phyloP scores from a whole-genome alignment of 2,113 vertebrate genomes.

The Hypocryptadius cinnamomeus region DNA sequence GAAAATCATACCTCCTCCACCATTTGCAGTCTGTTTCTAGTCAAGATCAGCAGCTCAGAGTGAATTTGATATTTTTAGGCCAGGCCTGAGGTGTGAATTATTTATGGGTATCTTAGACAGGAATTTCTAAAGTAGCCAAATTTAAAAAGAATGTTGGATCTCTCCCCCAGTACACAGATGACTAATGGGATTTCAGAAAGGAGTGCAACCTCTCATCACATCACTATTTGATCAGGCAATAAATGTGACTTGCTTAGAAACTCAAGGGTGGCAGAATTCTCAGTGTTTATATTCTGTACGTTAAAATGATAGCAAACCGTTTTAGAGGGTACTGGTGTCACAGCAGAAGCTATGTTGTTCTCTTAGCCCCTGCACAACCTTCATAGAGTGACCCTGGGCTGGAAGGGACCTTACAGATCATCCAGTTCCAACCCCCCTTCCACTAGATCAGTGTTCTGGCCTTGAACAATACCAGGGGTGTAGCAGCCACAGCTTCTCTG shows the following conservation, averaged over 20 bases:
- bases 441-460: neutral
- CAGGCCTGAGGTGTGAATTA: neutral
- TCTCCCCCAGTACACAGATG: neutral
- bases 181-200: slow-evolving; percentile 57
- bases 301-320: slow-evolving; percentile 16
- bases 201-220: slow-evolving; percentile 29
- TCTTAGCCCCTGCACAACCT: neutral
- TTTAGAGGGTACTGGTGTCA: neutral
- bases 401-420: neutral
- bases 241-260: slow-evolving; percentile 27
- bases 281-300: neutral
- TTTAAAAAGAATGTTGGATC: slow-evolving; percentile 16
- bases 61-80: neutral
- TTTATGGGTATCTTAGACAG: neutral
- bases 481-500: neutral
- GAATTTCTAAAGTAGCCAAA: neutral
- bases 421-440: neutral
- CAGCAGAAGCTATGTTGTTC: neutral
- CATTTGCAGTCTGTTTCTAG: neutral
- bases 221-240: slow-evolving; percentile 58
- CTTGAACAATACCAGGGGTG: neutral
- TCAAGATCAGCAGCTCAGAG: neutral
- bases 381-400: neutral
- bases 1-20: neutral
- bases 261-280: slow-evolving; percentile 22